A percentile compares a stretch with the other conserved stretches of the same genome.
These are phyloP conservation scores for Agapornis roseicollis DNA, from an alignment of 2,113 vertebrate species.

Conservation along the genomic window DNA sequence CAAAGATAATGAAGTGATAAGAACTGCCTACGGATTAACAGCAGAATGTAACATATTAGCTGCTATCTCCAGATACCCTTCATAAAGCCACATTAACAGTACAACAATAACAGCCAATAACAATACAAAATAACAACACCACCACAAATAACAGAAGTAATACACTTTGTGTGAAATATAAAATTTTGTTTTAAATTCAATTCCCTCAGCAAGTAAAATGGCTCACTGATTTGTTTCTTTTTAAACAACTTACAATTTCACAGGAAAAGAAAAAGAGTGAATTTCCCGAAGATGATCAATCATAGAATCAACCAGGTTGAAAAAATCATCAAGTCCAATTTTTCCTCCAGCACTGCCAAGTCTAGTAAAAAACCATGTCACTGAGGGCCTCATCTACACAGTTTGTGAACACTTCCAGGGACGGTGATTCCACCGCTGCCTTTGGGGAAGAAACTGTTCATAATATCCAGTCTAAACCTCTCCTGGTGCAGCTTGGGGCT, in stretches of 20 bases:
- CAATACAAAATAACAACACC: not conserved
- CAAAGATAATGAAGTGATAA: not conserved
- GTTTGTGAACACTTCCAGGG: not conserved
- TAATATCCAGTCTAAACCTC: not conserved
- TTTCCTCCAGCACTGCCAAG: not conserved
- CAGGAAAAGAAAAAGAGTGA: not conserved
- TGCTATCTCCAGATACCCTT: not conserved
- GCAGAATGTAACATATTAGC: not conserved
- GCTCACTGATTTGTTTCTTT: not conserved
- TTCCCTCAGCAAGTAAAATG: not conserved
- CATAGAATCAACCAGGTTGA: not conserved
- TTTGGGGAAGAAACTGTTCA: not conserved
- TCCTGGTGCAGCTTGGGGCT: not conserved
- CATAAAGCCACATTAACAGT: not conserved
- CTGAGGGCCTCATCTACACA: not conserved
- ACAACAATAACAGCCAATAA: not conserved
- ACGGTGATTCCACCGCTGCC: not conserved
- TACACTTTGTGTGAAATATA: not conserved
- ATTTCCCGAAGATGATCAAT: not conserved
- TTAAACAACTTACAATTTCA: not conserved
- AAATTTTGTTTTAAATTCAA: not conserved
- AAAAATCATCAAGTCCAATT: not conserved
- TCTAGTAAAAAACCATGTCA: not conserved
- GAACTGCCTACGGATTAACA: not conserved
- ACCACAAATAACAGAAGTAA: not conserved